Evolutionary conservation across 2,113 vertebrate species (phyloP).

Genomic region (Nothocercus julius): DNA sequence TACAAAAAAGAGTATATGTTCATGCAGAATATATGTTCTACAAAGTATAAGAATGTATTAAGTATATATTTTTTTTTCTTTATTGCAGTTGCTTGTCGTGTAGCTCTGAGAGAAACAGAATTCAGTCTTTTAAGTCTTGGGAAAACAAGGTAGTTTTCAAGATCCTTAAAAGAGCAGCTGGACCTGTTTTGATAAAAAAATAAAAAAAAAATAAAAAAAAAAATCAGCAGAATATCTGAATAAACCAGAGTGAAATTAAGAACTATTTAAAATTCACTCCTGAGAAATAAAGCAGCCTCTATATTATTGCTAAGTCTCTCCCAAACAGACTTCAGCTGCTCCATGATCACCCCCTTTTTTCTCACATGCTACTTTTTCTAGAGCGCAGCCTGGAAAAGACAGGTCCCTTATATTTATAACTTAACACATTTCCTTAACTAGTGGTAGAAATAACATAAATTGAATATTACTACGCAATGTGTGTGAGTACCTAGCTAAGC

Average conservation of each 20-base stretch:
- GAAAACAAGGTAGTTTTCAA: neutral
- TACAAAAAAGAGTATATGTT: too few relatives aligned
- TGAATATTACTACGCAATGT: neutral
- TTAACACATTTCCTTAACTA: neutral
- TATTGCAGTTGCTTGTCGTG: accelerated
- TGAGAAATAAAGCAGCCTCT: neutral
- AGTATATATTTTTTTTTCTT: neutral
- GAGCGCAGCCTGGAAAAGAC: neutral
- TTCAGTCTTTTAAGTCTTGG: neutral
- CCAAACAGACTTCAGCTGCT: neutral
- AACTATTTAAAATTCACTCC: neutral
- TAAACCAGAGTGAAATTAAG: neutral
- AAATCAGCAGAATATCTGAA: neutral
- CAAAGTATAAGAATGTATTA: neutral
- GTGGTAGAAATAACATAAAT: neutral
- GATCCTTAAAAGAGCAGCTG: neutral
- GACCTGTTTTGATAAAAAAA: neutral
- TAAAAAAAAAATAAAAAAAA: neutral
- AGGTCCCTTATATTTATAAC: neutral
- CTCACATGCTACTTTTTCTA: neutral
- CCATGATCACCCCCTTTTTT: neutral
- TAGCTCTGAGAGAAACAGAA: neutral
- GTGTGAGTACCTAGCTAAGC: neutral
- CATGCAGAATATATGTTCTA: neutral
- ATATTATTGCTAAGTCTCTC: neutral